phyloP scores from a whole-genome alignment of 2,113 vertebrate genomes.

The Clinocottus analis region DNA sequence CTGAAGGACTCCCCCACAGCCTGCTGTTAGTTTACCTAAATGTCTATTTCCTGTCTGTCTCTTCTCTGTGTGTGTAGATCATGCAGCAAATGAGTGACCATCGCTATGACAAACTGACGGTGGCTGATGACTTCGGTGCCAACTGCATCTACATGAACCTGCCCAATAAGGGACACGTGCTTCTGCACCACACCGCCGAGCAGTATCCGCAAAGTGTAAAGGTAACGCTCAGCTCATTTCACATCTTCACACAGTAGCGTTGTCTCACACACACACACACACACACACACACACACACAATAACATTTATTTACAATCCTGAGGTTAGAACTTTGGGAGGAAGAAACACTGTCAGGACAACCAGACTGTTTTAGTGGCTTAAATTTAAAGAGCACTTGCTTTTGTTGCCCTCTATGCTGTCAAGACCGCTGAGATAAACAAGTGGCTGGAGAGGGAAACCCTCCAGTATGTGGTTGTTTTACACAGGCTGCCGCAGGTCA shows the following conservation, averaged over 20 bases:
- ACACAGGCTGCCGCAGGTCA: conserved; percentile 28
- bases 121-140: conserved; percentile 92
- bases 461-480: conserved; percentile 35
- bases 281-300: not conserved
- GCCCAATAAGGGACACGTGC: conserved; percentile 91
- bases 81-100: conserved; percentile 99
- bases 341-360: conserved; percentile 10
- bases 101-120: conserved; percentile 95
- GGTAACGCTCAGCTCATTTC: conserved; percentile 78
- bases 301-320: conserved; percentile 27
- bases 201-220: conserved; percentile 92
- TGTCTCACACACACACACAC: conserved; percentile 5
- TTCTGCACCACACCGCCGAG: conserved; percentile 90
- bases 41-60: conserved; percentile 43
- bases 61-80: conserved; percentile 79
- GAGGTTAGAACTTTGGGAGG: conserved; percentile 31
- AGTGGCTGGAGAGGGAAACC: conserved; percentile 27
- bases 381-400: conserved; percentile 41
- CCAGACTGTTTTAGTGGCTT: conserved; percentile 40
- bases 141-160: conserved; percentile 96
- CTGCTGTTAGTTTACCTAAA: not conserved
- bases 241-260: not conserved
- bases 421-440: conserved; percentile 65
- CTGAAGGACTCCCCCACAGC: not conserved
- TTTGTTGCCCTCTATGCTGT: conserved; percentile 48